Conservation (phyloP, 2,888 invertebrate genomes). For the Drosophila fulvimacula region DNA sequence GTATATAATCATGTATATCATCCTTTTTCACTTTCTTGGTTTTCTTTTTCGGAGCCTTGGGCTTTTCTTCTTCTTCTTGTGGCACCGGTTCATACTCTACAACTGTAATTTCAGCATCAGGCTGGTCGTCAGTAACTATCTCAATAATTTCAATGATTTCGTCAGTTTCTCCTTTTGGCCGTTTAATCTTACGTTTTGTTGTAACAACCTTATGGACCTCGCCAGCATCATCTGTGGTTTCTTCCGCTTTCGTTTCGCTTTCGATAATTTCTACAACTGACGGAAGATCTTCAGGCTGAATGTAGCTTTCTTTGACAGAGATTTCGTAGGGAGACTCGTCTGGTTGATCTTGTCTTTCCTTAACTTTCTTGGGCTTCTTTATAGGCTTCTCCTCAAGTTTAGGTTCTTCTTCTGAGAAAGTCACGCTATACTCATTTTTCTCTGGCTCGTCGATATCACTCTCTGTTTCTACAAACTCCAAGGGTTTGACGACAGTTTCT, state of each 20-base stretch:
- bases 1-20: slow-evolving; percentile 80
- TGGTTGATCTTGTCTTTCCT: slow-evolving; percentile 25
- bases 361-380: slow-evolving; percentile 31
- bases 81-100: slow-evolving; percentile 75
- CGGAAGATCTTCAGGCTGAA: slow-evolving; percentile 49
- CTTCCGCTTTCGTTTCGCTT: slow-evolving; percentile 84
- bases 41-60: slow-evolving; percentile 80
- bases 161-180: slow-evolving; percentile 83
- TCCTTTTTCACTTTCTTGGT: slow-evolving; percentile 80
- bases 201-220: slow-evolving; percentile 83
- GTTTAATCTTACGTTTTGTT: slow-evolving; percentile 84
- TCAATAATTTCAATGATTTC: slow-evolving; percentile 84
- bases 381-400: slow-evolving; percentile 20
- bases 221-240: slow-evolving; percentile 84
- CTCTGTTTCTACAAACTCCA: slow-evolving; percentile 39
- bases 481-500: slow-evolving; percentile 27
- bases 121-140: slow-evolving; percentile 80
- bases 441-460: slow-evolving; percentile 64
- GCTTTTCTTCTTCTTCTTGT: slow-evolving; percentile 80
- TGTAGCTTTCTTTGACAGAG: slow-evolving; percentile 49
- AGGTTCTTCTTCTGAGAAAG: slow-evolving; percentile 43
- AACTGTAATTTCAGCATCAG: slow-evolving; percentile 80
- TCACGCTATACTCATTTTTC: slow-evolving; percentile 60
- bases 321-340: slow-evolving; percentile 42
- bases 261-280: slow-evolving; percentile 81